Conservation (phyloP, 2,113 vertebrate genomes). For the Verasper variegatus region DNA sequence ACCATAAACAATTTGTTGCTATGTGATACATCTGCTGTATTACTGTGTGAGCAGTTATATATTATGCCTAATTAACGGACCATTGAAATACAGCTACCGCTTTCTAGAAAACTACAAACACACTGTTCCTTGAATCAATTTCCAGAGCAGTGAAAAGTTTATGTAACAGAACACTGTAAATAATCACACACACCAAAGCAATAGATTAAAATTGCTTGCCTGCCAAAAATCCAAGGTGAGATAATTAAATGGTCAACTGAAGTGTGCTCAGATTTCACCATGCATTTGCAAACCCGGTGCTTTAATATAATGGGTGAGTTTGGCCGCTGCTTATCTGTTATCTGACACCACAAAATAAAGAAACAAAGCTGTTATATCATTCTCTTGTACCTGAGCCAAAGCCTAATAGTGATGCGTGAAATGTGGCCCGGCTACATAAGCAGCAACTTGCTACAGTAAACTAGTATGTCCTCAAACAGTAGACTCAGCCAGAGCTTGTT, state of each 20-base stretch:
- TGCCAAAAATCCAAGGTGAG: background rate
- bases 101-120: too few relatives aligned
- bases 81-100: too few relatives aligned
- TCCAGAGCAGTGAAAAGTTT: background rate
- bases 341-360: constrained; percentile 6
- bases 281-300: background rate
- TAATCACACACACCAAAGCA: too few relatives aligned
- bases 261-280: background rate
- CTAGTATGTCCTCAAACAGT: constrained; percentile 1
- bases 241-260: background rate
- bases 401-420: background rate
- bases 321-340: background rate
- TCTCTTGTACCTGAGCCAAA: constrained; percentile 9
- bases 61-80: too few relatives aligned
- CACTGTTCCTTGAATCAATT: too few relatives aligned
- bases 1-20: too few relatives aligned
- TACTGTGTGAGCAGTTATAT: too few relatives aligned
- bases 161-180: background rate
- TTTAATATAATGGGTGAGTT: background rate
- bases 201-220: background rate
- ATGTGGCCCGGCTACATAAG: constrained; percentile 10
- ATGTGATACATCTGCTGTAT: too few relatives aligned
- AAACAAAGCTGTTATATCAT: constrained; percentile 14
- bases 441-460: constrained; percentile 9
- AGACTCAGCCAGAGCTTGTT: constrained; percentile 1